Evolutionary conservation across 92 coral and sea anemone species (phyloP), one percentile per base, ranked within the genome.

Genomic region (Galaxea fascicularis): DNA sequence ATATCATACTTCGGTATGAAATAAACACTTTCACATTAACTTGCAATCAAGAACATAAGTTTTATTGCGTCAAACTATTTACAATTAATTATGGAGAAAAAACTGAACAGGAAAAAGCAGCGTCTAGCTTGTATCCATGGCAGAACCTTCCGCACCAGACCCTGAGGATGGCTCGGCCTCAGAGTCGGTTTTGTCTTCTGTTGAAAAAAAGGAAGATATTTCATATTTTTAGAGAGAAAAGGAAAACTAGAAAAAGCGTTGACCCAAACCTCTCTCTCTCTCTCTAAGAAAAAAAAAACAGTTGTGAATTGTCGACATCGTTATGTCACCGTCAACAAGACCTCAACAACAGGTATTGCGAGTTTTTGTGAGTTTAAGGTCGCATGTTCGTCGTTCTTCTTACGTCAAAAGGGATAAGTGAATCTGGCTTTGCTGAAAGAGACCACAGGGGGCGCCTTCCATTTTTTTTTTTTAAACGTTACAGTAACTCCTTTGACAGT

Each of bases 131-230:
- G 88, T 82, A 39, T 88, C 91, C 91, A 88, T 88, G 15, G 87
- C 72, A n/a, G 78, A 54, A 29, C 60, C 62, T 69, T 84, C 72
- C 0, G 84, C 47, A 8, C 64, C 35, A 54, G 82, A 52, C 14
- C 49, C 60, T 18, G 71, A 57, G 46, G 83, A 52, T 65, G 82
- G 80, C 4, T 76, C 83, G 15, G 0, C 15, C 3, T 88, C 91
- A 9, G 75, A 54, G 22, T 81, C 84, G 0, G 91, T 70, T 25
- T 88, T 88, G 74, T 88, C 91, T 74, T 88, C 91, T 88, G 78
- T 35, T 22, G 59, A 71, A 14, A 44, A 20, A 56, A 69, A 35
- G 12, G 8, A 8, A 81, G 27, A 11, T 28, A 22, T 18, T 7
- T 31, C 0, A 26, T 27, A 17, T 27, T 4, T 54, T 52, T 26